Base-by-base conservation (phyloP, 2,888 invertebrate genomes). In the Neria commutata region DNA sequence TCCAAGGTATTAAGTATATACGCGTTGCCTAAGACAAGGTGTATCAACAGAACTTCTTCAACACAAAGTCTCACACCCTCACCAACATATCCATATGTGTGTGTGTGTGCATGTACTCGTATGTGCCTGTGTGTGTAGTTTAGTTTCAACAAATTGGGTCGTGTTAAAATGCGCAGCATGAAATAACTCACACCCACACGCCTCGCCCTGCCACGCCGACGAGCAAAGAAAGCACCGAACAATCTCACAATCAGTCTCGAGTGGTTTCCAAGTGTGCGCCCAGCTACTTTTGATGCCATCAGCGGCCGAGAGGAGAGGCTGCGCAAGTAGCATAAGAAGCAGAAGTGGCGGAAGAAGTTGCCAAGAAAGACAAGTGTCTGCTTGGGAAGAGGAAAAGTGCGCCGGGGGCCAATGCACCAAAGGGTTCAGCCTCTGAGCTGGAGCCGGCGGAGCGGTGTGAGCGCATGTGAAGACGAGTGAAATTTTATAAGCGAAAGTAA, bases 401-500 rank as follows among this genome's bases (percentile, higher is more conserved):
- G 4, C 8, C 6, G 37, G 37, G 4, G 11, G 37, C 37, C 37
- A 37, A 14, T 37, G 42, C 42, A 14, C 42, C 6, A 34, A 48
- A 54, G 54, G 48, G 54, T 54, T 54, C 34, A 54, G n/a, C n/a
- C n/a, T 54, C 24, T 47, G n/a, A 54, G 56, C 46, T 56, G n/a
- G 46, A 56, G 25, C 54, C 46, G 54, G 57, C 21, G 42, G 37
- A 40, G 48, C 54, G 54, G 55, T 34, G 51, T 42, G 48, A 47
- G 56, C 58, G 33, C 58, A 45, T 50, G 23, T 49, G 62, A 63
- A 63, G 58, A 59, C 64, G 71, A 67, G 69, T 68, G 68, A 75
- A 73, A 73, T 71, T 66, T 70, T 70, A 71, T 67, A 71, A 72
- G 75, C 69, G 65, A 69, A 71, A 74, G 76, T 72, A 72, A 73